Conservation (phyloP, 2,888 invertebrate genomes). For the Hofmannophila pseudospretella region DNA sequence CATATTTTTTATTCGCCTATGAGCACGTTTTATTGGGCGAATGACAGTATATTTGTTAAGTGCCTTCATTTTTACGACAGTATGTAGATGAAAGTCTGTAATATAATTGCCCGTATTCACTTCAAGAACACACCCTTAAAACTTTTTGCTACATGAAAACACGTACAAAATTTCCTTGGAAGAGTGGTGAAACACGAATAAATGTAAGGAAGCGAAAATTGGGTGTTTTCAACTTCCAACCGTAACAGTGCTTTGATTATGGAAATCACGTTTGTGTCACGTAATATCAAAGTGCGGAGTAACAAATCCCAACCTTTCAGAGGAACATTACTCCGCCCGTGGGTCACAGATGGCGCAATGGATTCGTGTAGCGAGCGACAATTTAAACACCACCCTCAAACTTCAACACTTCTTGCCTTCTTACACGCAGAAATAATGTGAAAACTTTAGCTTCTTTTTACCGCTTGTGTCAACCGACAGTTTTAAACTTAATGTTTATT, state of each 20-base stretch:
- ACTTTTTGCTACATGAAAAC: too few species aligned
- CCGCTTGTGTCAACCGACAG: slow-evolving; percentile 31
- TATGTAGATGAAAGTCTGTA: too few species aligned
- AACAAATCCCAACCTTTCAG: slow-evolving; percentile 23
- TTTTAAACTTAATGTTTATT: slow-evolving; percentile 43
- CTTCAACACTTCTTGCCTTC: slow-evolving; percentile 44
- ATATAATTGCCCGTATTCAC: too few species aligned
- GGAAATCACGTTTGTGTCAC: slow-evolving; percentile 1
- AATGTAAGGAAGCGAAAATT: slow-evolving; percentile 2
- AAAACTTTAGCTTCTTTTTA: slow-evolving; percentile 50
- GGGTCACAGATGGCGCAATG: slow-evolving; percentile 45
- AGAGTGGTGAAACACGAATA: neutral
- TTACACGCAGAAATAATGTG: slow-evolving; percentile 49
- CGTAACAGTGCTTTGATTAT: slow-evolving; percentile 2
- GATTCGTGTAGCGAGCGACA: slow-evolving; percentile 41
- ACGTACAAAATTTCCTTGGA: too few species aligned
- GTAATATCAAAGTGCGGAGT: neutral
- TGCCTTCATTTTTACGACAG: neutral
- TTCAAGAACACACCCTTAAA: too few species aligned
- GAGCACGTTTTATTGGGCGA: neutral
- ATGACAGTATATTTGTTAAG: neutral
- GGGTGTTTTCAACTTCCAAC: slow-evolving; percentile 2
- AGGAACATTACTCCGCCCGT: slow-evolving; percentile 31
- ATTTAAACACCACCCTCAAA: slow-evolving; percentile 47
- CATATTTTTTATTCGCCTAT: neutral